Evolutionary conservation across 2,888 invertebrate species (phyloP).

Genomic region (Drosophila phalerata): DNA sequence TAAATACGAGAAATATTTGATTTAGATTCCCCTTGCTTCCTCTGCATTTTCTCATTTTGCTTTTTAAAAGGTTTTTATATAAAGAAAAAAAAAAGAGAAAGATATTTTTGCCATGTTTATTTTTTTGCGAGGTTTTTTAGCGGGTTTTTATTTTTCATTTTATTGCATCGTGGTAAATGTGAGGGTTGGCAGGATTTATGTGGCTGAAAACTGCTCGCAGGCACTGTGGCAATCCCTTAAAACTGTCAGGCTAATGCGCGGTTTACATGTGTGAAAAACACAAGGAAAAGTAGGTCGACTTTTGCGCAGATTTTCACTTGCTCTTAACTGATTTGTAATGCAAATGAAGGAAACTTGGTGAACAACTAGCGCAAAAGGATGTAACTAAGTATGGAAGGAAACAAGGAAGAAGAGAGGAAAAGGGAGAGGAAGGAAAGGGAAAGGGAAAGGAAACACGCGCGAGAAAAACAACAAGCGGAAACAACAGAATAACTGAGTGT

Average conservation of each 20-base stretch:
- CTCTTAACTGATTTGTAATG: slow-evolving; percentile 78
- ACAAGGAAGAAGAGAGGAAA: background rate
- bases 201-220: slow-evolving; percentile 64
- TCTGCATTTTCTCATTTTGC: slow-evolving; percentile 30
- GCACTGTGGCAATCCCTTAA: slow-evolving; percentile 61
- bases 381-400: slow-evolving; percentile 19
- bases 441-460: slow-evolving; percentile 32
- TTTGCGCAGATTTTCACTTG: slow-evolving; percentile 72
- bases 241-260: slow-evolving; percentile 63
- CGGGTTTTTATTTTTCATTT: slow-evolving; percentile 3
- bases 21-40: slow-evolving; percentile 35
- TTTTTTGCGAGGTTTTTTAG: slow-evolving; percentile 24
- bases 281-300: slow-evolving; percentile 66
- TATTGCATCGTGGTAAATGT: slow-evolving; percentile 69
- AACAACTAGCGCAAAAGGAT: slow-evolving; percentile 68
- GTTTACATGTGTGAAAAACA: slow-evolving; percentile 40
- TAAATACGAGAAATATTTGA: slow-evolving; percentile 17
- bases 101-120: background rate
- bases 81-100: too few species aligned
- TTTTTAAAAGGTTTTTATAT: too few species aligned
- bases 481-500: slow-evolving; percentile 36
- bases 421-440: slow-evolving; percentile 4
- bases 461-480: slow-evolving; percentile 35
- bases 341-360: slow-evolving; percentile 71
- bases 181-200: slow-evolving; percentile 60